A percentile compares a stretch with the other conserved stretches of the same genome.
Conservation (phyloP, 2,113 vertebrate genomes). For the Tinamus guttatus region DNA sequence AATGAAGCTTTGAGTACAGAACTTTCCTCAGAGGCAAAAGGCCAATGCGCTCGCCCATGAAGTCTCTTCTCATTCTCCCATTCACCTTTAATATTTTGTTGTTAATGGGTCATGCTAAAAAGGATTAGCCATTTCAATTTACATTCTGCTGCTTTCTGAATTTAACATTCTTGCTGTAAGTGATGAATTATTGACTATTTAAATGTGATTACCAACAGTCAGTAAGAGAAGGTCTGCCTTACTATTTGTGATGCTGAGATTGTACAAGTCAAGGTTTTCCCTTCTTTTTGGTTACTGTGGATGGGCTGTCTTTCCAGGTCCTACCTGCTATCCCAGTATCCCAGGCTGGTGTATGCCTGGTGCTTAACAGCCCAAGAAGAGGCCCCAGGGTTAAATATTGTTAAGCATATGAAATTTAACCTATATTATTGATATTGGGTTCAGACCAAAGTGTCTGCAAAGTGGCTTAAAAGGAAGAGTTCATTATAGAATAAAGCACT, state of each 20-base stretch:
- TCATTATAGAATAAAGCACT: conserved; percentile 53
- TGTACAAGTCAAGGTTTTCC: not conserved
- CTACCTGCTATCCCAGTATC: not conserved
- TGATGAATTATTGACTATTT: conserved; percentile 72
- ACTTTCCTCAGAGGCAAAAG: conserved; percentile 30
- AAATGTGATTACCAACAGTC: conserved; percentile 58
- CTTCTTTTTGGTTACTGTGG: not conserved
- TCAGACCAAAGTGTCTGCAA: conserved; percentile 69
- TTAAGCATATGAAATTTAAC: conserved; percentile 71
- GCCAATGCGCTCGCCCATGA: not conserved
- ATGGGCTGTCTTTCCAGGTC: not conserved
- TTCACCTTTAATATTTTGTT: conserved; percentile 65
- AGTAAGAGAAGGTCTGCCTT: not conserved
- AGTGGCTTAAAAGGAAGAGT: conserved; percentile 66
- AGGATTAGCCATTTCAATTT: conserved; percentile 71
- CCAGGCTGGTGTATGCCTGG: not conserved
- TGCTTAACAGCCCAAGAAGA: conserved; percentile 24
- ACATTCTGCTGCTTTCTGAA: conserved; percentile 60
- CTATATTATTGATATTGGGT: conserved; percentile 69
- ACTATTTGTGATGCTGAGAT: not conserved
- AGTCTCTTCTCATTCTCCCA: conserved; percentile 1
- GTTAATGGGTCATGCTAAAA: conserved; percentile 71
- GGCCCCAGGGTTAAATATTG: conserved; percentile 69
- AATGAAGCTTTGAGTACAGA: conserved; percentile 53
- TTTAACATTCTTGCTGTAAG: conserved; percentile 48